Evolutionary conservation across 1,140 invertebrate species (phyloP), one percentile per base, ranked within the genome.

Genomic region (silkworm (Bombyx mori)): DNA sequence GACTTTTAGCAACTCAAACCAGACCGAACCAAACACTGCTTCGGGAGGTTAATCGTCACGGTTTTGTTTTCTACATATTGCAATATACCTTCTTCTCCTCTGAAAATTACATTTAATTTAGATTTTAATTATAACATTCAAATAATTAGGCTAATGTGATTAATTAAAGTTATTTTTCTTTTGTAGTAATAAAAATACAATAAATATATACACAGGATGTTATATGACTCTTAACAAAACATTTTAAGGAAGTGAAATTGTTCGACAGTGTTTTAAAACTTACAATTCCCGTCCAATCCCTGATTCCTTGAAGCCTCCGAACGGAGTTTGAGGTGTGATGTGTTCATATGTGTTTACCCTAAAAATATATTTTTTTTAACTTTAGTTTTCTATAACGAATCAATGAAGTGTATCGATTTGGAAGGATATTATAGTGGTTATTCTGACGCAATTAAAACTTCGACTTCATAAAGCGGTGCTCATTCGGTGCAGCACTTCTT

Each of bases 301-400:
- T 42, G 94, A 95, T 79, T 93, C 90, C 72, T 94, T 95, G 88
- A 91, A 95, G 3, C 95, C 94, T 52, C 94, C 94, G 77, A 96
- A 96, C 49, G 94, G 94, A 49, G 91, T 89, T 64, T 93, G 90
- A 1, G 91, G 75, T 35, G 86, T 77, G 8, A 93, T 88, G 12
- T 89, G 88, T 68, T 92, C 90, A 74, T 92, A 95, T 52, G 92
- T 92, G 78, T 96, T 96, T 0, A 96, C 89, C 93, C 93, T 85
- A 54, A 43, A 74, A 71, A 35, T 3, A 35, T 35, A 18, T 35
- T 35, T 35, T 35, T 35, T 35, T 35, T 35, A 35, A 18, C 12
- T 35, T 35, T 35, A 35, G 26, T 35, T 35, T 35, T 35, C 26
- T 35, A 35, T 35, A 35, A 35, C 4, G 2, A 35, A 35, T 35